phyloP scores from a whole-genome alignment of 2,797 vertebrate genomes.

The Amniataba percoides region DNA sequence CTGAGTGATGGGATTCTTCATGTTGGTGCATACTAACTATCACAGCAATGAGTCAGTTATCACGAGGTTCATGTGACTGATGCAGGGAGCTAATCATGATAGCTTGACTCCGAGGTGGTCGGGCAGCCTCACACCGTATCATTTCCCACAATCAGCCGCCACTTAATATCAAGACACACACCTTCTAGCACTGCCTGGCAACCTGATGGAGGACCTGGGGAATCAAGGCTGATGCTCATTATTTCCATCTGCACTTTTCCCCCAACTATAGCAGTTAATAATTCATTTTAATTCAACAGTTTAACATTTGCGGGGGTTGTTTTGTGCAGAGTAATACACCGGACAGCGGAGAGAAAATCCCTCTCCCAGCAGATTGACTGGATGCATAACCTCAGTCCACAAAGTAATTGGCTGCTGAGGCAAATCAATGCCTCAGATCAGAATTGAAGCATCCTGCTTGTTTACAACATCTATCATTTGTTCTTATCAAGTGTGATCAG shows the following conservation, averaged over 20 bases:
- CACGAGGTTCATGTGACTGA: conserved; percentile 43
- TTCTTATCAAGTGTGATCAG: conserved; percentile 84
- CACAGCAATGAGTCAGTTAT: conserved; percentile 37
- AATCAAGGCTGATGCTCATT: conserved; percentile 47
- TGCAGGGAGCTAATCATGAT: conserved; percentile 59
- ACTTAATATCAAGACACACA: conserved; percentile 64
- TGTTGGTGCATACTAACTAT: conserved; percentile 39
- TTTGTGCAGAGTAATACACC: conserved; percentile 18
- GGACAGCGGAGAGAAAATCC: conserved; percentile 25
- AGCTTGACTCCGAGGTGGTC: conserved; percentile 49
- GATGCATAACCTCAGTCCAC: conserved; percentile 66
- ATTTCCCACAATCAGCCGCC: conserved; percentile 67
- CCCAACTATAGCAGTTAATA: conserved; percentile 14
- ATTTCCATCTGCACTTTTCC: conserved; percentile 30
- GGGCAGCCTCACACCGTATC: conserved; percentile 44
- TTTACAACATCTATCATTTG: conserved; percentile 85
- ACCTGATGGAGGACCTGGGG: conserved; percentile 35
- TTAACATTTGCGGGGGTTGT: conserved; percentile 12
- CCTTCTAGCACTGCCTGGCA: conserved; percentile 47
- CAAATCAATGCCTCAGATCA: conserved; percentile 76
- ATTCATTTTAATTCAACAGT: conserved; percentile 30
- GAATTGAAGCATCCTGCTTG: conserved; percentile 82
- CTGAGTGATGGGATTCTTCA: conserved; percentile 13
- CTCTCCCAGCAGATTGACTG: conserved; percentile 48
- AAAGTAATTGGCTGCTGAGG: conserved; percentile 74